Base-by-base conservation (phyloP, 2,888 invertebrate species). In the Actias luna region DNA sequence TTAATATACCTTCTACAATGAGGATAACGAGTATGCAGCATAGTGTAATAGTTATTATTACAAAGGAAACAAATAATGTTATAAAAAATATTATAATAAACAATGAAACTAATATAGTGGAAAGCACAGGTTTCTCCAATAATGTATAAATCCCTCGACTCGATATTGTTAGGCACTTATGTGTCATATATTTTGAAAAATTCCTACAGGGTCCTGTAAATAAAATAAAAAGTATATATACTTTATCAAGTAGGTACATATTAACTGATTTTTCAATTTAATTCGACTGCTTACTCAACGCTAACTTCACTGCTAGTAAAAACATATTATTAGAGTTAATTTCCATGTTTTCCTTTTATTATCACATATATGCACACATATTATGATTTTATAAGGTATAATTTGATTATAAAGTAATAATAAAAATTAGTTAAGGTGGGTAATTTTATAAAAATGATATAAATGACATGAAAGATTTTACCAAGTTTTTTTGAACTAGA, bases 71-170 rank as follows among this genome's bases (percentile, higher is more conserved):
- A 62, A 55, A 55, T 55, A 55, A 55, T n/a, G 55, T n/a, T 29
- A 27, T 29, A 27, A 29, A 29, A 1, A 55, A 29, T 16, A 29
- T 16, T 55, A 55, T 55, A 55, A 55, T n/a, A 31, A 68, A 62
- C 59, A 89, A 88, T 84, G 88, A 87, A 77, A 76, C 84, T 16
- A 86, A 80, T 67, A 55, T 22, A 12, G 46, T 50, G 2, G 46
- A 22, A 50, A 50, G 46, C 12, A 50, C 4, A 12, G 46, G 46
- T 25, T 25, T 50, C 14, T 25, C 46, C 12, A 50, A 50, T 50
- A 50, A 50, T 50, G 4, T 25, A 25, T 22, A 10, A 50, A 22
- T 10, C 25, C 22, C 46, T 22, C 3, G 22, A 12, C 12, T 50
- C 8, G 46, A 22, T 2, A 12, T 3, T 25, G 22, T 10, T 50